Evolutionary conservation across 1,140 invertebrate species (phyloP).

Genomic region (Bombus impatiens): DNA sequence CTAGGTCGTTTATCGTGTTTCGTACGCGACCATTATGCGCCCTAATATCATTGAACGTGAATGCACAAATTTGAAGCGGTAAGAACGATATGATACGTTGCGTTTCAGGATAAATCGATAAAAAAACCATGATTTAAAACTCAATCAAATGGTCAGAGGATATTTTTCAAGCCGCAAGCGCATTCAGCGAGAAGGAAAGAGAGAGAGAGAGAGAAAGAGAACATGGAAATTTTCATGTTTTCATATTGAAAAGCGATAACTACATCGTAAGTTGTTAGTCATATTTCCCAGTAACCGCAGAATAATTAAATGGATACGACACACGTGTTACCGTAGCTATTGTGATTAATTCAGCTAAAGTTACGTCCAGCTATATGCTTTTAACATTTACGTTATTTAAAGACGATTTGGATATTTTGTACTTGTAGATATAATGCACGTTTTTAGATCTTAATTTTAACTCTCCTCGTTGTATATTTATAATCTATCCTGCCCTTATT

Average conservation of each 20-base stretch:
- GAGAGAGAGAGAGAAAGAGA: background rate
- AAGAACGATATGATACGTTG: background rate
- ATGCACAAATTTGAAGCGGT: background rate
- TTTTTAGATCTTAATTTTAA: background rate
- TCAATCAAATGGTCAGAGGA: background rate
- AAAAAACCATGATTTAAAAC: background rate
- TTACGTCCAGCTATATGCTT: background rate
- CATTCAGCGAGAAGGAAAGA: background rate
- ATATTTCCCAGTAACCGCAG: slow-evolving; percentile 20
- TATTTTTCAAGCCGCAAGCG: slow-evolving; percentile 1
- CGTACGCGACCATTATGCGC: background rate
- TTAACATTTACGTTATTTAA: background rate
- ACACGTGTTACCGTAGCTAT: background rate
- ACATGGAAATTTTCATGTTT: slow-evolving; percentile 11
- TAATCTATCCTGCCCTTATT: too few relatives aligned
- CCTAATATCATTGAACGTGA: background rate
- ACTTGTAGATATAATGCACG: too few relatives aligned
- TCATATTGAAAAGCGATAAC: slow-evolving; percentile 45
- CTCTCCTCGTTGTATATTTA: background rate
- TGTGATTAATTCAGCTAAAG: slow-evolving; percentile 21
- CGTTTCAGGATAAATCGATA: background rate
- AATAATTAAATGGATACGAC: slow-evolving; percentile 45
- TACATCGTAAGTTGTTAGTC: slow-evolving; percentile 3
- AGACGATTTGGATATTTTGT: background rate
- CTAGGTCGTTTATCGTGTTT: background rate